These are phyloP conservation scores for Melopsittacus undulatus DNA, from an alignment of 2,797 vertebrate genomes.

Conservation along the genomic window DNA sequence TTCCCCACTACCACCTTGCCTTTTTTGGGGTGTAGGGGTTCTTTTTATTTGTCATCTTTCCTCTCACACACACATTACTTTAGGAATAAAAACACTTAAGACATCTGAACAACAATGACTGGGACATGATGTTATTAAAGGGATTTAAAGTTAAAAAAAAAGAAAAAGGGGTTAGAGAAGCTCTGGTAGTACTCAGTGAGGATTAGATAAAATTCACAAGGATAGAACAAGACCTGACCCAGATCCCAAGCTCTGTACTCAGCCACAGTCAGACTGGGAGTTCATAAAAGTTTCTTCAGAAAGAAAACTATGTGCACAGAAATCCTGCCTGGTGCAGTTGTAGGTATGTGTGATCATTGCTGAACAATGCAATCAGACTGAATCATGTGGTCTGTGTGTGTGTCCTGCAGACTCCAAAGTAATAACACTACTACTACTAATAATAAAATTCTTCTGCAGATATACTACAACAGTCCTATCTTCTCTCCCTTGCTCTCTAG, in stretches of 20 bases:
- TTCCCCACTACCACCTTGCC: background rate
- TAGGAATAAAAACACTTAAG: background rate
- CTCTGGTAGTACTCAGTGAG: conserved; percentile 16
- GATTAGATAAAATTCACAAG: conserved; percentile 51
- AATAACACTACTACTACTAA: background rate
- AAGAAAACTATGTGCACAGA: conserved; percentile 8
- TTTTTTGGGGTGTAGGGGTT: background rate
- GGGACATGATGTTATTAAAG: conserved; percentile 28
- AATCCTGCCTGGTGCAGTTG: background rate
- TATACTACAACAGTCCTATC: background rate
- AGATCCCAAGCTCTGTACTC: background rate
- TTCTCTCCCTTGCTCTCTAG: background rate
- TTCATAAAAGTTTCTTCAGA: background rate
- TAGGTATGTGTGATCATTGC: background rate
- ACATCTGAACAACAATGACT: conserved; percentile 7
- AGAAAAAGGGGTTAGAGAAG: background rate
- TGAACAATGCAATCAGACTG: background rate
- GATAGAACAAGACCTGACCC: conserved; percentile 43
- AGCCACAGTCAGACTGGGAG: background rate
- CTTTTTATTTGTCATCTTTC: conserved; percentile 39
- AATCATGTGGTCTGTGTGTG: background rate
- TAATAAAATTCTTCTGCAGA: background rate
- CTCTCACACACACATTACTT: background rate
- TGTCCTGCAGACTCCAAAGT: background rate
- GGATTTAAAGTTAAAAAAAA: conserved; percentile 26